Conservation (phyloP, 1,140 invertebrate species). For the Apis dorsata region DNA sequence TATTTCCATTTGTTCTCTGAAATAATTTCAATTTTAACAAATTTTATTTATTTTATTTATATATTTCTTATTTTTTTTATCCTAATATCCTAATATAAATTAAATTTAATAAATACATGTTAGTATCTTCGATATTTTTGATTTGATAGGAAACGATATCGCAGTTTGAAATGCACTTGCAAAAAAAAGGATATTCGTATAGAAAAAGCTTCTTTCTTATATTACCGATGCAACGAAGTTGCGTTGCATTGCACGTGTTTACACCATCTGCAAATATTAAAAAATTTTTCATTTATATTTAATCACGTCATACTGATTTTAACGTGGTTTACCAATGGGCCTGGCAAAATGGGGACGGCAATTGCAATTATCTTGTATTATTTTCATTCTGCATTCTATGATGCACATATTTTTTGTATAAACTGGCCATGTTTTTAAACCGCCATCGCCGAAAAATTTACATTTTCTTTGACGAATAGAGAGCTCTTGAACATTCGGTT, state of each 20-base stretch:
- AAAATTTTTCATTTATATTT: background rate
- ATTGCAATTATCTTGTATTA: conserved; percentile 50
- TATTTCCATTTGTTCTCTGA: background rate
- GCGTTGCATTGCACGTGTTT: conserved; percentile 34
- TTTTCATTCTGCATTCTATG: conserved; percentile 57
- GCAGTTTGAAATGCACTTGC: conserved; percentile 27
- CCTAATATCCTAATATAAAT: background rate
- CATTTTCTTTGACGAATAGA: conserved; percentile 53
- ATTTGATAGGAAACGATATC: background rate
- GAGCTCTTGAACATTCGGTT: conserved; percentile 18
- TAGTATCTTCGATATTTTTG: no score
- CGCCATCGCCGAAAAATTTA: conserved; percentile 44
- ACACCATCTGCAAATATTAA: conserved; percentile 16
- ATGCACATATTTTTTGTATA: conserved; percentile 60
- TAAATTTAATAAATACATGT: background rate
- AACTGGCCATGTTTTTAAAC: conserved; percentile 55
- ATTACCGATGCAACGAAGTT: conserved; percentile 48
- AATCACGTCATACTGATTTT: background rate
- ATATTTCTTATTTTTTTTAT: background rate
- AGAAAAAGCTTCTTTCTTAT: conserved; percentile 26
- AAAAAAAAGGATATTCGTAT: background rate
- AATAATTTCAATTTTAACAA: background rate
- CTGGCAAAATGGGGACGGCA: conserved; percentile 66
- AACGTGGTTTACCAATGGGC: conserved; percentile 45
- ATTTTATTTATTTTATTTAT: background rate